Evolutionary conservation across 2,113 vertebrate genomes (phyloP).

Genomic region (Crotalus horridus): DNA sequence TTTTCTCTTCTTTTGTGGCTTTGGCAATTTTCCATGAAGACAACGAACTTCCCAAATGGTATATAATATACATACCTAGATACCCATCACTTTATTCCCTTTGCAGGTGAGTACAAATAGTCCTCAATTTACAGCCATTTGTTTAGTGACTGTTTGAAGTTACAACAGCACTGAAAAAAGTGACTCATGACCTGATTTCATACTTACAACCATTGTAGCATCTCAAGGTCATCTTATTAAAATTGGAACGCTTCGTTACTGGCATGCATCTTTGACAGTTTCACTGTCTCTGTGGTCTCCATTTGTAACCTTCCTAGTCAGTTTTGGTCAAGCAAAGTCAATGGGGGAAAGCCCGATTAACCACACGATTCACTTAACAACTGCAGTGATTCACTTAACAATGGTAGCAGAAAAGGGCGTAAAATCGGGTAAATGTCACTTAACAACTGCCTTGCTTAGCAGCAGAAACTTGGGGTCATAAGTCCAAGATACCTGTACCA

Average conservation of each 20-base stretch:
- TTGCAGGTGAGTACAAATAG: background rate
- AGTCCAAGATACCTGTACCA: background rate
- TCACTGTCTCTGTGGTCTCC: background rate
- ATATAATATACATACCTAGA: background rate
- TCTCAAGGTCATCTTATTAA: background rate
- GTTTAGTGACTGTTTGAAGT: background rate
- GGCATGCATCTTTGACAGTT: background rate
- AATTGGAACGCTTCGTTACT: background rate
- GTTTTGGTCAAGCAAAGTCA: too few species aligned
- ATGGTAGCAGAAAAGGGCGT: background rate
- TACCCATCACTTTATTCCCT: background rate
- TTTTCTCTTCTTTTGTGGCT: background rate
- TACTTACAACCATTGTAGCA: background rate
- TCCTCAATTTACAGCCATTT: background rate
- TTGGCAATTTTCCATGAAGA: background rate
- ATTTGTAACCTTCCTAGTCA: too few species aligned
- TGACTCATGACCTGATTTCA: background rate
- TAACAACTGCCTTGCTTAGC: background rate
- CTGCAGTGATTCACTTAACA: background rate
- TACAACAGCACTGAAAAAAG: background rate
- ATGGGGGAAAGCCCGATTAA: too few species aligned
- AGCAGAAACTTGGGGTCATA: too few species aligned
- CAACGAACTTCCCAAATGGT: background rate
- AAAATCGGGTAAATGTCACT: background rate
- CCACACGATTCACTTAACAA: background rate